These are phyloP conservation scores for Tineola bisselliella DNA, from an alignment of 2,888 invertebrate species.

Conservation along the genomic window DNA sequence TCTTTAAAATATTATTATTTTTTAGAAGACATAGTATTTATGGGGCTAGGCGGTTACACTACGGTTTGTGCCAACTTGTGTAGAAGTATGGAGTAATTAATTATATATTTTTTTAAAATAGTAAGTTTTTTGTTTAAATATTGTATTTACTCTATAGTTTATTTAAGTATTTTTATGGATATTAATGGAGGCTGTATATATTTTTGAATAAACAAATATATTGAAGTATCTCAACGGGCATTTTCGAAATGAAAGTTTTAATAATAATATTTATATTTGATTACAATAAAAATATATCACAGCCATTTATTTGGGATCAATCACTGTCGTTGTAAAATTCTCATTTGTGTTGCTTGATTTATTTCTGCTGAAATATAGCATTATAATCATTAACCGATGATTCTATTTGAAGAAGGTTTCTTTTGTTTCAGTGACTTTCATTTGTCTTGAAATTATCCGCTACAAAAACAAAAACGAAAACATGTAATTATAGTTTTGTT, in stretches of 20 bases:
- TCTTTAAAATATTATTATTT: conserved; percentile 42
- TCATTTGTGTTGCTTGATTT: too few species aligned
- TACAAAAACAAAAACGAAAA: too few species aligned
- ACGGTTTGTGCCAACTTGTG: conserved; percentile 55
- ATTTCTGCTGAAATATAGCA: too few species aligned
- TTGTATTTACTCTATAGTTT: neutral
- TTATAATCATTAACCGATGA: too few species aligned
- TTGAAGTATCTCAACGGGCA: neutral
- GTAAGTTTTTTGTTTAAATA: neutral
- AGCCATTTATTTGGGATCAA: neutral
- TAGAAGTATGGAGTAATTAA: conserved; percentile 24
- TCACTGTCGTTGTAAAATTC: neutral
- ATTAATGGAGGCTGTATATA: neutral
- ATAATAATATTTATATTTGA: neutral
- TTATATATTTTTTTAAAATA: conserved; percentile 1
- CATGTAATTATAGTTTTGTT: too few species aligned
- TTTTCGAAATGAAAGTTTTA: neutral
- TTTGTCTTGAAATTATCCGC: too few species aligned
- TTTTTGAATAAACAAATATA: neutral
- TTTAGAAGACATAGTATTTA: conserved; percentile 39
- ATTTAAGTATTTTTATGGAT: conserved; percentile 1
- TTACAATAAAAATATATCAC: neutral
- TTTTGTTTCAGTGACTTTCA: too few species aligned
- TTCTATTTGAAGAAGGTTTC: too few species aligned
- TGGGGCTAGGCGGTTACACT: conserved; percentile 24